Base-by-base conservation (phyloP, 2,888 invertebrate genomes). In the Harpalus rufipes region DNA sequence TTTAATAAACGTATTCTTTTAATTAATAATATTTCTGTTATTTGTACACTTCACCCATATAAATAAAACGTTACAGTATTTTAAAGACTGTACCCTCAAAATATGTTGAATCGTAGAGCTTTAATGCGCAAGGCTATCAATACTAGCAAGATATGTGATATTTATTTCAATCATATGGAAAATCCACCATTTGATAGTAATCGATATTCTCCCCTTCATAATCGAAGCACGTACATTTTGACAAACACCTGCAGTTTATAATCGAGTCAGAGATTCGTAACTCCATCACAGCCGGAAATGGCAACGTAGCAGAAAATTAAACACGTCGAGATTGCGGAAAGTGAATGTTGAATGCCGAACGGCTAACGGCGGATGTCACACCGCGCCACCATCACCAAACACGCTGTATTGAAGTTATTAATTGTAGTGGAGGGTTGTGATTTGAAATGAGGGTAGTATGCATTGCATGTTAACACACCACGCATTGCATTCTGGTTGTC, bases 251-350 rank as follows among this genome's bases (percentile, higher is more conserved):
- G 6, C 10, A 63, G 63, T 63, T 63, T 63, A 63, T 63, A 63
- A 63, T 63, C 21, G 8, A 63, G 7, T 63, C 21, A 18, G 18
- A 63, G 21, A 21, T 12, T 12, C 63, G 63, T 16, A n/a, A 18
- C 32, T 32, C 32, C 32, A 32, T 32, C 32, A 32, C 21, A 12
- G 72, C 8, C 16, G 72, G 72, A 74, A 74, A 44, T 18, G 10
- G 72, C 44, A 74, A 74, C 72, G 44, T 74, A 12, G 72, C 72
- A 74, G 72, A 74, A 74, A 74, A 74, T 74, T 74, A 74, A 74
- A 74, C 72, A n/a, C 12, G 72, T 18, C 44, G 72, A 74, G 44
- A 74, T 74, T 74, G 72, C 44, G 44, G 72, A 44, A 44, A 74
- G 72, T 74, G 72, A 74, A 74, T 44, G 72, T 6, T 16, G 44